phyloP scores from a whole-genome alignment of 2,797 vertebrate genomes.

The Borostomias antarcticus region DNA sequence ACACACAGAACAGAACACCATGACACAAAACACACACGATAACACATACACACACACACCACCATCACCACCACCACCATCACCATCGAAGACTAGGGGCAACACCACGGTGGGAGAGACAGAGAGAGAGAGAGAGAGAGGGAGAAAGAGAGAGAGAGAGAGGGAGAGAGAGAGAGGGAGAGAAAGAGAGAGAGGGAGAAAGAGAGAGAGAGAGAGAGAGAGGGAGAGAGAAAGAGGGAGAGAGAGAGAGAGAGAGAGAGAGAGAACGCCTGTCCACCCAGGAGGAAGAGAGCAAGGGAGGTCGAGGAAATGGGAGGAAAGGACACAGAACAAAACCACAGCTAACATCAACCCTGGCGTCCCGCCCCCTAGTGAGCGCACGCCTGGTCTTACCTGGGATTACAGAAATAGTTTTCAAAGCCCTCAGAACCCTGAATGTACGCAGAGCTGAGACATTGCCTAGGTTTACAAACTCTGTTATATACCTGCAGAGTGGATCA shows the following conservation, averaged over 20 bases:
- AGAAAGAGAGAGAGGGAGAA: conserved; percentile 55
- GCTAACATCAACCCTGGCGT: conserved; percentile 91
- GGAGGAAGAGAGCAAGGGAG: conserved; percentile 54
- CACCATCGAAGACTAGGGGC: conserved; percentile 73
- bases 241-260: too few species aligned
- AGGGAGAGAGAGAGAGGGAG: conserved; percentile 60
- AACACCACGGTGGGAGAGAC: conserved; percentile 84
- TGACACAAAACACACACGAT: conserved; percentile 93
- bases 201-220: conserved; percentile 55
- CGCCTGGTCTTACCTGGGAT: conserved; percentile 85
- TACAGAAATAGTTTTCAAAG: conserved; percentile 99
- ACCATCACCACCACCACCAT: conserved; percentile 71
- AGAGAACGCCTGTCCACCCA: too few species aligned
- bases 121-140: conserved; percentile 52
- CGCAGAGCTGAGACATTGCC: conserved; percentile 99
- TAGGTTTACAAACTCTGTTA: conserved; percentile 99
- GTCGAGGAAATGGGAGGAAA: conserved; percentile 60
- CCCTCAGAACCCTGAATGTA: conserved; percentile 97
- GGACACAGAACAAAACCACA: conserved; percentile 74
- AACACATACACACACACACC: conserved; percentile 84
- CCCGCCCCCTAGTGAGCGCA: conserved; percentile 79
- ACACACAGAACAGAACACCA: conserved; percentile 97
- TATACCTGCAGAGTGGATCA: conserved; percentile 99
- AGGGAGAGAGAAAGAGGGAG: conserved; percentile 67
- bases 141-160: conserved; percentile 54